These are phyloP conservation scores for Cyrtodaria siliqua DNA, from an alignment of 2,888 invertebrate species.

Conservation along the genomic window DNA sequence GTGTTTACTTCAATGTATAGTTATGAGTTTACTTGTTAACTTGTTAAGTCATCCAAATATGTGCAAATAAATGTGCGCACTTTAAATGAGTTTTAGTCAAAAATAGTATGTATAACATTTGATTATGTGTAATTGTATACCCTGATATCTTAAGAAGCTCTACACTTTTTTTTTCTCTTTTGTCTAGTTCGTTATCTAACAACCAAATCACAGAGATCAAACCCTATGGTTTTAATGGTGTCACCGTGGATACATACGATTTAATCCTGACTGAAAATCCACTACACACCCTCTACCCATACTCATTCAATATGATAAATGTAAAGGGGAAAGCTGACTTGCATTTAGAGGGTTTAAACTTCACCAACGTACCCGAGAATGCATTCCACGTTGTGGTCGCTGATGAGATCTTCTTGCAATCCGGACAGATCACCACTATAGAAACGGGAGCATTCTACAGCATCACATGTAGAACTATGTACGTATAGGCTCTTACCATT, in stretches of 20 bases:
- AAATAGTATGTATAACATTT: too few species aligned
- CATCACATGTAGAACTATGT: constrained; percentile 51
- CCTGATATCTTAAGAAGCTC: too few species aligned
- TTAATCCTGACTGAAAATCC: constrained; percentile 49
- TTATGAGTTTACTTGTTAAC: too few species aligned
- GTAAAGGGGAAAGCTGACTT: constrained; percentile 11
- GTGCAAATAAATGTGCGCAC: too few species aligned
- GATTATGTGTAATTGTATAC: too few species aligned
- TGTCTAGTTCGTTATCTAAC: constrained; percentile 8
- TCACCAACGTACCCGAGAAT: constrained; percentile 58
- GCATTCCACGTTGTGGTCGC: constrained; percentile 70
- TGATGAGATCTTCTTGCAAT: not conserved
- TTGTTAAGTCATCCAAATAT: too few species aligned
- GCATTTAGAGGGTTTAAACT: constrained; percentile 40
- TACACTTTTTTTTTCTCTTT: too few species aligned
- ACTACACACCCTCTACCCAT: constrained; percentile 49
- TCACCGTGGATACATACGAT: too few species aligned
- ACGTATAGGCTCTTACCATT: too few species aligned
- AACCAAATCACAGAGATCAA: constrained; percentile 68
- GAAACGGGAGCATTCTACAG: constrained; percentile 67
- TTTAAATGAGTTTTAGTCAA: too few species aligned
- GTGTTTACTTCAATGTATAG: too few species aligned
- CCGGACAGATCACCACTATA: constrained; percentile 64
- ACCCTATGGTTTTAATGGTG: constrained; percentile 59
- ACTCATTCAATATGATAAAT: constrained; percentile 49